Conservation (phyloP, 1,140 invertebrate genomes). For the Zophobas morio region DNA sequence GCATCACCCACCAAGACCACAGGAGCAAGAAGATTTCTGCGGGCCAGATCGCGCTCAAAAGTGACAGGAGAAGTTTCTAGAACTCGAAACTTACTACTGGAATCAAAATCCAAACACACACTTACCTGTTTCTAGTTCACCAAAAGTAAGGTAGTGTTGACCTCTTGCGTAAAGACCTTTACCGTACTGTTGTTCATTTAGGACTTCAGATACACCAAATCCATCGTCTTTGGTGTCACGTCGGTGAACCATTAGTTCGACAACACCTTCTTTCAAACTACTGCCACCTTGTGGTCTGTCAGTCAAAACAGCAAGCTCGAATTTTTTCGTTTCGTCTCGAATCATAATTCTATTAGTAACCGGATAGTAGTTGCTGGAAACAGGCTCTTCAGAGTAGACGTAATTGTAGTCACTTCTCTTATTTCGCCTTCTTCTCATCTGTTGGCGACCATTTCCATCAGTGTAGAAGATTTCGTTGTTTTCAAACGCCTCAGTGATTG, state of each 20-base stretch:
- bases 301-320: conserved; percentile 61
- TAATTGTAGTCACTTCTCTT: conserved; percentile 74
- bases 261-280: conserved; percentile 63
- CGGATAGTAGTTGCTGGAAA: conserved; percentile 94
- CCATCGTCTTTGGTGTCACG: conserved; percentile 89
- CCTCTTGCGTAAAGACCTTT: conserved; percentile 87
- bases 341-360: conserved; percentile 87
- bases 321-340: conserved; percentile 70
- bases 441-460: conserved; percentile 94
- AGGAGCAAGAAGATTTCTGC: conserved; percentile 51
- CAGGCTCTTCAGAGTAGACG: conserved; percentile 75
- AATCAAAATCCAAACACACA: neutral
- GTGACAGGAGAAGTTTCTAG: neutral
- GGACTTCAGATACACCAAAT: conserved; percentile 91
- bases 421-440: conserved; percentile 75
- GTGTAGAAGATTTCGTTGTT: conserved; percentile 87
- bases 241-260: conserved; percentile 82
- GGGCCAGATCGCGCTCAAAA: conserved; percentile 45
- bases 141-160: conserved; percentile 72
- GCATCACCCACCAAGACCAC: conserved; percentile 46
- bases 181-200: conserved; percentile 87
- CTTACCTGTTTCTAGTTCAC: conserved; percentile 12
- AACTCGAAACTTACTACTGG: neutral
- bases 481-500: conserved; percentile 71
- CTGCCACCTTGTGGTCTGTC: conserved; percentile 45